Conservation (phyloP, 2,113 vertebrate genomes). For the Plectropomus leopardus region DNA sequence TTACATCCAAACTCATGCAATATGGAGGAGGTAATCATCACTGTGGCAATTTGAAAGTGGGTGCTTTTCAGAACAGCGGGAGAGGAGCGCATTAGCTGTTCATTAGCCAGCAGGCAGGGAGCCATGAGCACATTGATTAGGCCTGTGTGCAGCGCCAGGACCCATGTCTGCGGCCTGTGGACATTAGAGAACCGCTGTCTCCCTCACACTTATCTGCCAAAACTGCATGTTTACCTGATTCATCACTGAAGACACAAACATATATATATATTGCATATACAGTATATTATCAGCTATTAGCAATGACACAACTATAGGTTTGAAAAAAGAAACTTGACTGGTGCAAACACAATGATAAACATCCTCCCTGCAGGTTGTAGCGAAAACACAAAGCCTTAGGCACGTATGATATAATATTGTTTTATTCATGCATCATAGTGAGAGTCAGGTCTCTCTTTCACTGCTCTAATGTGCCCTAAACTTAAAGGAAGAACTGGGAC, state of each 20-base stretch:
- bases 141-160: conserved; percentile 45
- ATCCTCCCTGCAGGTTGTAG: background rate
- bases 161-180: conserved; percentile 54
- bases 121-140: conserved; percentile 66
- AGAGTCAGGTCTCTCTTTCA: background rate
- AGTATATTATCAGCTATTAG: conserved; percentile 1
- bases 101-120: conserved; percentile 69
- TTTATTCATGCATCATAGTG: background rate
- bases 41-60: conserved; percentile 53
- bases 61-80: conserved; percentile 35
- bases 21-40: conserved; percentile 71
- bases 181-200: conserved; percentile 44
- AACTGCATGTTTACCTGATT: conserved; percentile 44
- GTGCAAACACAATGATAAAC: background rate
- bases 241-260: conserved; percentile 20
- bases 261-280: background rate
- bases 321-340: background rate
- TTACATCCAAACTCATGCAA: conserved; percentile 73
- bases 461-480: conserved; percentile 15
- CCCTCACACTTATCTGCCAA: conserved; percentile 26
- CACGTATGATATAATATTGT: background rate
- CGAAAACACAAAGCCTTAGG: background rate
- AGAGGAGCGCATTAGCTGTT: conserved; percentile 64
- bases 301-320: background rate
- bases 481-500: conserved; percentile 31